Conservation (phyloP, 2,113 vertebrate species). For the Porphyrio hochstetteri region DNA sequence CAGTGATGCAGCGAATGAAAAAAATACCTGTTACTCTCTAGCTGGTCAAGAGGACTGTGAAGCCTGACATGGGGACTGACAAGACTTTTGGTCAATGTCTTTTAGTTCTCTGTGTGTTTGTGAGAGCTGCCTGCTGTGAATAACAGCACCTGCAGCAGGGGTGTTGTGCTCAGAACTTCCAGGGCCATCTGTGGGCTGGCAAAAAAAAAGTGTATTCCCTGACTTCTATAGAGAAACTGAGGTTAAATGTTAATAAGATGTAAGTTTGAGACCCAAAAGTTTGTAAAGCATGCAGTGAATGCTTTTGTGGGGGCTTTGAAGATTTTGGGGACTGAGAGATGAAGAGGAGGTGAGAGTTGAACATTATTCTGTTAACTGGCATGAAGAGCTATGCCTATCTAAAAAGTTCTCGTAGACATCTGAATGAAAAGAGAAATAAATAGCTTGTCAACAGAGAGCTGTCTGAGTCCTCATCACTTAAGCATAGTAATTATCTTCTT, state of each 20-base stretch:
- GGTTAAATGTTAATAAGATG: background rate
- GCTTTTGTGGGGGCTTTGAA: background rate
- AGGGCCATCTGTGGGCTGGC: background rate
- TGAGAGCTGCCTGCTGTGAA: background rate
- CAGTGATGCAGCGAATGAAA: background rate
- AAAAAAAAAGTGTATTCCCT: background rate
- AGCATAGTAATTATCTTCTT: slow-evolving; percentile 22
- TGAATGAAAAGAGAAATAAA: slow-evolving; percentile 11
- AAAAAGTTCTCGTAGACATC: background rate
- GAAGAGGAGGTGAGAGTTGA: background rate
- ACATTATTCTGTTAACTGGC: background rate
- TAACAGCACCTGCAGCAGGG: background rate
- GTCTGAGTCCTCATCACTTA: background rate
- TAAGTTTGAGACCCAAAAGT: background rate
- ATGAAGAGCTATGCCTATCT: background rate
- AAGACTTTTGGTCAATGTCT: background rate
- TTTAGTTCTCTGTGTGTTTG: background rate
- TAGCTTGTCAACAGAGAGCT: background rate
- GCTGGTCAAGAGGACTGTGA: background rate
- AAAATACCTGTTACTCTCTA: background rate
- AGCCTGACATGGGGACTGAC: background rate
- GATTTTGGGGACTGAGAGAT: background rate
- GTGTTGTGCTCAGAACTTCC: background rate
- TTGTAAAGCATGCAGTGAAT: background rate
- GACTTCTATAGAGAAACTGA: background rate